Conservation (phyloP, 2,888 invertebrate genomes). For the Caenorhabditis wallacei region DNA sequence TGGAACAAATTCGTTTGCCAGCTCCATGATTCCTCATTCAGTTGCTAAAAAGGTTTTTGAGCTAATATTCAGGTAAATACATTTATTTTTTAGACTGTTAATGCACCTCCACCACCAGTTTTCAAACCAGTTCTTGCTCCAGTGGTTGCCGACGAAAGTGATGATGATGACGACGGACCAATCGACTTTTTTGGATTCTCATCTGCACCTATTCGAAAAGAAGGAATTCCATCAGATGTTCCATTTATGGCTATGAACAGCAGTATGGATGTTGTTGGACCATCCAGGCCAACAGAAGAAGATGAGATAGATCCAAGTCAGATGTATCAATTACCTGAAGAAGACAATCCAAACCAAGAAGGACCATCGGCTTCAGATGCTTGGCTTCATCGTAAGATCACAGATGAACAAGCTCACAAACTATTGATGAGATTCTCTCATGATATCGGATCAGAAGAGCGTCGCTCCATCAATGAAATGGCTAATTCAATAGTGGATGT, state of each 20-base stretch:
- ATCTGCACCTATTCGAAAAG: slow-evolving; percentile 19
- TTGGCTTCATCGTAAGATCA: slow-evolving; percentile 49
- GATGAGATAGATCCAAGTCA: slow-evolving; percentile 66
- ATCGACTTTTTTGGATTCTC: slow-evolving; percentile 74
- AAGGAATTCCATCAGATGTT: slow-evolving; percentile 21
- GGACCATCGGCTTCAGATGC: slow-evolving; percentile 19
- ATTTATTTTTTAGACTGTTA: slow-evolving; percentile 2
- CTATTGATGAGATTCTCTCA: slow-evolving; percentile 69
- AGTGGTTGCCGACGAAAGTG: slow-evolving; percentile 30
- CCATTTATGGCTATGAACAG: slow-evolving; percentile 63
- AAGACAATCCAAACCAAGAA: slow-evolving; percentile 12
- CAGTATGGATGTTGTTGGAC: slow-evolving; percentile 68
- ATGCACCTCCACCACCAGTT: neutral
- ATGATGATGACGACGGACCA: slow-evolving; percentile 61
- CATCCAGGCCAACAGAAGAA: slow-evolving; percentile 64
- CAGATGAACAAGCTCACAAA: slow-evolving; percentile 69
- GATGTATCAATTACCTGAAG: slow-evolving; percentile 63
- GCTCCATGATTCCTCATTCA: slow-evolving; percentile 37
- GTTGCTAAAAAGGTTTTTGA: slow-evolving; percentile 31
- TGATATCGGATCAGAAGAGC: slow-evolving; percentile 72
- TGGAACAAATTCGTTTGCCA: slow-evolving; percentile 15
- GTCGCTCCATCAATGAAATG: slow-evolving; percentile 73
- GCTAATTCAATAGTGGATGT: slow-evolving; percentile 79
- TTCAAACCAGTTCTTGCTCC: slow-evolving; percentile 31
- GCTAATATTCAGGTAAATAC: neutral